phyloP scores from a whole-genome alignment of 2,113 vertebrate species.

The Tachuris rubrigastra region DNA sequence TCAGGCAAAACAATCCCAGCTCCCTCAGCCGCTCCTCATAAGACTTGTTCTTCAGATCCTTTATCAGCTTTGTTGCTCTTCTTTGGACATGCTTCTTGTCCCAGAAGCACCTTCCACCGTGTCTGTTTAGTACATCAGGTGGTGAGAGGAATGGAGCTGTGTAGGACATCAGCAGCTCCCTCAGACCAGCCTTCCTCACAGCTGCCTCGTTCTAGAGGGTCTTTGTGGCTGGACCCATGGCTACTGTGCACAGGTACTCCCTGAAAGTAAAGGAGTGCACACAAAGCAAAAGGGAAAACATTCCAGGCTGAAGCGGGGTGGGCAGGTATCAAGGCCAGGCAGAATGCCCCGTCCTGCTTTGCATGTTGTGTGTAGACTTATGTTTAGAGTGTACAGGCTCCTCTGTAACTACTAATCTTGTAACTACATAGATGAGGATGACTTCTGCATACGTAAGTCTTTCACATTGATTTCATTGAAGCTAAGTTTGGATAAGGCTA shows the following conservation, averaged over 20 bases:
- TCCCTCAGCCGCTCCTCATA: accelerated
- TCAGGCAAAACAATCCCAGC: neutral
- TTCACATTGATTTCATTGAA: neutral
- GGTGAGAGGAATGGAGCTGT: neutral
- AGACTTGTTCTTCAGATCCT: neutral
- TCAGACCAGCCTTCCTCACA: neutral
- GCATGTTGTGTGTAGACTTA: neutral
- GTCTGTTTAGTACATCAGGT: neutral
- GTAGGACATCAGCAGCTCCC: neutral
- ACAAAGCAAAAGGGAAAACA: neutral
- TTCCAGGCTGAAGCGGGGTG: neutral
- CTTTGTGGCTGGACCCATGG: neutral
- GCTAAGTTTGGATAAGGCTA: neutral
- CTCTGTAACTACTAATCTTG: neutral
- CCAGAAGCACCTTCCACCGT: neutral
- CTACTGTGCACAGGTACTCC: neutral
- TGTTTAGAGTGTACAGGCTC: neutral
- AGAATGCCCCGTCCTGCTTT: accelerated
- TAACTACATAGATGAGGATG: neutral
- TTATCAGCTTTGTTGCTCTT: neutral
- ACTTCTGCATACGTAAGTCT: neutral
- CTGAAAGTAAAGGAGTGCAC: neutral
- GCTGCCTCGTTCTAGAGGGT: neutral
- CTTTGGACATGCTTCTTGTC: neutral
- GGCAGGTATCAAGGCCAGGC: neutral